Conservation (phyloP, 2,797 vertebrate species). For the Avahi laniger region DNA sequence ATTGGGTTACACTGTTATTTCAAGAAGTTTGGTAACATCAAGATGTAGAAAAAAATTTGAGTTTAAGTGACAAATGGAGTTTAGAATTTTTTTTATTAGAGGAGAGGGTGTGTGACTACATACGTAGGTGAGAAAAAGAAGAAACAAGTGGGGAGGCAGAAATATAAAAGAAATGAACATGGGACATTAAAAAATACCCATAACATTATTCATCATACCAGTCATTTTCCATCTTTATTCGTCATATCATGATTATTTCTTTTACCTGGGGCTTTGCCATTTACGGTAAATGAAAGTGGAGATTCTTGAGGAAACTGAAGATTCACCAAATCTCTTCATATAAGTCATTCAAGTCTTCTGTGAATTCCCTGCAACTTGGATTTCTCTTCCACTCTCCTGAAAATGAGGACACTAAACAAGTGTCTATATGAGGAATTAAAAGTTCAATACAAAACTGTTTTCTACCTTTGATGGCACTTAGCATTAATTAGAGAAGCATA, state of each 20-base stretch:
- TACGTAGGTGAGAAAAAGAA: background rate
- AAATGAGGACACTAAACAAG: background rate
- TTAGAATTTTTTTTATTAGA: background rate
- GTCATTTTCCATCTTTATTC: background rate
- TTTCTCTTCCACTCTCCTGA: background rate
- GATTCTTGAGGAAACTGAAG: background rate
- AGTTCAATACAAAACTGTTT: conserved; percentile 34
- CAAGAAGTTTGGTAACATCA: background rate
- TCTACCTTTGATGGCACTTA: conserved; percentile 30
- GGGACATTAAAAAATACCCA: background rate
- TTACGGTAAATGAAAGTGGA: background rate
- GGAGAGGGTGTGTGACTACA: background rate
- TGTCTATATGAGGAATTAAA: background rate
- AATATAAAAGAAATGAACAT: background rate
- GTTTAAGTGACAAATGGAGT: background rate
- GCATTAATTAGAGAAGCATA: background rate
- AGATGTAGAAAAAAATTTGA: background rate
- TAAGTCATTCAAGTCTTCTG: background rate
- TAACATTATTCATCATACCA: background rate
- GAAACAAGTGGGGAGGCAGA: background rate
- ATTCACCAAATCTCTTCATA: background rate
- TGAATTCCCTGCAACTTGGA: background rate
- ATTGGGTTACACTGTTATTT: background rate
- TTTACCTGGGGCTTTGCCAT: background rate
- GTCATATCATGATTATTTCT: background rate